Evolutionary conservation across 2,888 invertebrate genomes (phyloP), one percentile per base, ranked within the genome.

Genomic region (Mythimna ferrago): DNA sequence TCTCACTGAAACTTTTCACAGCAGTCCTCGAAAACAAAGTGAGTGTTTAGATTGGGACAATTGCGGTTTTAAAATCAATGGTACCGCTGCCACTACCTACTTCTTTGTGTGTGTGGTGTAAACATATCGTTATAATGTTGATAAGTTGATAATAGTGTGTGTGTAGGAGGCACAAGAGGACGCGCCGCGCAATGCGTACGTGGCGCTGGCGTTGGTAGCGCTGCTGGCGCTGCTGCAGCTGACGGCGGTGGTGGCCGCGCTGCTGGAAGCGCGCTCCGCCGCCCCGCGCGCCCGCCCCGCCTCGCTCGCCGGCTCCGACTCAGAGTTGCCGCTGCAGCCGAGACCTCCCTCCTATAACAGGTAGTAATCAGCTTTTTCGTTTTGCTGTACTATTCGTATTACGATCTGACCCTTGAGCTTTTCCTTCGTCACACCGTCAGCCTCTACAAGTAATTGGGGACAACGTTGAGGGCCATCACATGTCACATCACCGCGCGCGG

Each of bases 131-230:
- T 85, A 85, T 51, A 6, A 57, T 32, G 26, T 56, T 16, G 38
- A n/a, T 5, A 16, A 26, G 38, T 38, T 38, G 35, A 35, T 35
- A 38, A 38, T 38, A 38, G 16, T 10, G n/a, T 32, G n/a, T 53
- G 3, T 5, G 35, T 19, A 93, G 93, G 93, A 94, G 84, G 93
- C 87, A 76, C 83, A 88, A 80, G 87, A 70, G 66, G 93, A 94
- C 81, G 81, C 86, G 66, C 93, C 93, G 32, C 81, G 90, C 76
- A 94, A 93, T 89, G 80, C 80, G 78, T 90, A 92, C 88, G 90
- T 79, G 81, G 88, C 85, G 56, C 84, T 61, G 65, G 90, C 76
- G 62, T 86, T 84, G 69, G 75, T 76, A 67, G 78, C 61, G 74
- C 69, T 86, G 82, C 86, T 90, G 84, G 68, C 84, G 78, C 67